Evolutionary conservation across 53 echinoderm and acorn worm genomes (phyloP).

Genomic region (Astropecten irregularis): DNA sequence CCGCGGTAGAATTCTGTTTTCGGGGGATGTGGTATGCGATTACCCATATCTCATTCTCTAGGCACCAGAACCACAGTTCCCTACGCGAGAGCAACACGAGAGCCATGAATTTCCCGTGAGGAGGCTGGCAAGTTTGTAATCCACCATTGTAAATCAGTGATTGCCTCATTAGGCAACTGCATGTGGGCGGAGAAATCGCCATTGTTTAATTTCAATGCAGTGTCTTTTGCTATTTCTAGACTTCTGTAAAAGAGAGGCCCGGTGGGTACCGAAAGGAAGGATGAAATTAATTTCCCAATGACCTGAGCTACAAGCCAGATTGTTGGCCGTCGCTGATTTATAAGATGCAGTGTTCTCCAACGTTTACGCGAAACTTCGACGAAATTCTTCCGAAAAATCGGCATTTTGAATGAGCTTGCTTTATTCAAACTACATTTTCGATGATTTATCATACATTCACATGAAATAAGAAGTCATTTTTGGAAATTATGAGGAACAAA

Average conservation of each 20-base stretch:
- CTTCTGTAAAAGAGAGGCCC: too few species aligned
- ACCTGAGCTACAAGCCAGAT: too few species aligned
- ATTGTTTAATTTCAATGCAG: background rate
- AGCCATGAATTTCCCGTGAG: background rate
- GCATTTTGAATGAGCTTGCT: too few species aligned
- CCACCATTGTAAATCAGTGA: conserved; percentile 35
- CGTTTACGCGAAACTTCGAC: too few species aligned
- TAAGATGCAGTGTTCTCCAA: too few species aligned
- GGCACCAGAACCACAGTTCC: background rate
- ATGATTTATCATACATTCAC: too few species aligned
- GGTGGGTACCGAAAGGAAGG: conserved; percentile 1
- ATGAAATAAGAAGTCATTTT: too few species aligned
- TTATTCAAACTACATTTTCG: too few species aligned
- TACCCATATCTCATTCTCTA: background rate
- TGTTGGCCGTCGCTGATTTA: background rate
- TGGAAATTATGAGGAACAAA: too few species aligned
- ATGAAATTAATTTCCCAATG: too few species aligned
- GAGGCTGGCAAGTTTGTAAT: background rate
- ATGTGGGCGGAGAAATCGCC: conserved; percentile 15
- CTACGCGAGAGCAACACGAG: background rate
- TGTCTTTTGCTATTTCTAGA: conserved; percentile 15
- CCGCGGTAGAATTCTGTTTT: background rate
- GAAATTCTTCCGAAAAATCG: too few species aligned
- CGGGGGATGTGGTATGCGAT: background rate
- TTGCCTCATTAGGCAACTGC: background rate